Base-by-base conservation (phyloP, 2,797 vertebrate species). In the Peromyscus attwateri region DNA sequence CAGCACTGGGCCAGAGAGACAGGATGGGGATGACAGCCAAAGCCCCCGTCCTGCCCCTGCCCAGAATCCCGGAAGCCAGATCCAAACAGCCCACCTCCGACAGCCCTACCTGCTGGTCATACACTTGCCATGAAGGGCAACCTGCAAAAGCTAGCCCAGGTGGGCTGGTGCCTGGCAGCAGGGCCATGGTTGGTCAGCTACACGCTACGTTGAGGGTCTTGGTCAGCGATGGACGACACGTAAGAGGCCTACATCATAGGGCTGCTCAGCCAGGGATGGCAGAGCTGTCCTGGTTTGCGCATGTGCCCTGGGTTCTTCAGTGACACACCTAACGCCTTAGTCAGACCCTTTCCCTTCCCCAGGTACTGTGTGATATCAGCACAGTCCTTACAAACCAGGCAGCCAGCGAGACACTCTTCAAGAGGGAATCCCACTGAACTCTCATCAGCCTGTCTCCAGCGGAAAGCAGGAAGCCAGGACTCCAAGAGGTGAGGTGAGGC, bases 391-490 rank as follows among this genome's bases (percentile, higher is more conserved):
- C 7, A n/a, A 49, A 37, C 34, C 46, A 46, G 76, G 34, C 37
- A 40, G 40, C 14, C 3, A 62, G 79, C 9, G 0, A 14, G 79
- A 23, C 19, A 25, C 29, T 27, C 25, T 27, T n/a, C 31, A 55
- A 0, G 1, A 37, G 6, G 6, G 14, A 19, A 12, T 27, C 34
- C 55, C 34, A 0, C 87, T 4, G 19, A 40, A 23, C 40, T 40
- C 7, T 0, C 14, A 17, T n/a, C 31, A 76, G 85, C 66, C 93
- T 94, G 82, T 23, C 70, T 64, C 80, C 68, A 46, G 68, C 14
- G 17, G 80, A 91, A 81, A 71, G 23, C 7, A 84, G 91, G 94
- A 23, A 96, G 87, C 8, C 40, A 83, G 91, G 92, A 92, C 95
- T 96, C 71, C 81, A 46, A 83, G 83, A 92, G 40, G 91, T 57